Evolutionary conservation across 2,888 invertebrate genomes (phyloP).

Genomic region (Ephialtes manifestator): DNA sequence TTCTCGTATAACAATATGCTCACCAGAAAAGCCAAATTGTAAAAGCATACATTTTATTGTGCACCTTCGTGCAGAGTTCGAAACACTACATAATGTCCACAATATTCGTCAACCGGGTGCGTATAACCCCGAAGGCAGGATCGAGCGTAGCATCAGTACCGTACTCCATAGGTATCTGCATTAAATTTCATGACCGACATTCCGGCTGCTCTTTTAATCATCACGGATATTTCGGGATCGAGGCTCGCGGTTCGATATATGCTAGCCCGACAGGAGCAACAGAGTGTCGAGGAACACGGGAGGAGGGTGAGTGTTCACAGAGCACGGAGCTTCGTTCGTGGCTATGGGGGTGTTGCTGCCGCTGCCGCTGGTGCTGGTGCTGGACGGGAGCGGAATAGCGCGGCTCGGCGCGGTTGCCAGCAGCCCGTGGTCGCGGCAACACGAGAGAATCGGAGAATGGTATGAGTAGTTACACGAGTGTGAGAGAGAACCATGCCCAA

Average conservation of each 20-base stretch:
- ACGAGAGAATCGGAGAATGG: constrained; percentile 7
- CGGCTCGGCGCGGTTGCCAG: constrained; percentile 10
- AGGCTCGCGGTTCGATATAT: constrained; percentile 25
- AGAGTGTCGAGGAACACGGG: constrained; percentile 63
- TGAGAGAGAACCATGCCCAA: constrained; percentile 34
- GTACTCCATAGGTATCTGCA: constrained; percentile 53
- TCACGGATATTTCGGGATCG: constrained; percentile 64
- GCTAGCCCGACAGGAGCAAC: constrained; percentile 57
- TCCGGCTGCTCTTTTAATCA: constrained; percentile 65
- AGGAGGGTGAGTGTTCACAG: not conserved
- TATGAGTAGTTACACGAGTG: not conserved
- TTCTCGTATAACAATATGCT: not conserved
- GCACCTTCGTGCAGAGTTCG: not conserved
- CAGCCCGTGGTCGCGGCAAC: constrained; percentile 42
- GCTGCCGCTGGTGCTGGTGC: constrained; percentile 13
- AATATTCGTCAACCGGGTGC: constrained; percentile 27
- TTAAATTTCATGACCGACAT: constrained; percentile 70
- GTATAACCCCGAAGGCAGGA: constrained; percentile 16
- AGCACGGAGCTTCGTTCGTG: not conserved
- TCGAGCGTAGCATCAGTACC: not conserved
- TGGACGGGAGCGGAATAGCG: constrained; percentile 32
- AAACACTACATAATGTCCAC: not conserved
- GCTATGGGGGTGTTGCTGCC: constrained; percentile 9
- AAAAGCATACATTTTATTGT: not conserved
- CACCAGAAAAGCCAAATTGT: not conserved